Evolutionary conservation across 1,140 invertebrate species (phyloP), one percentile per base, ranked within the genome.

Genomic region (Hypothenemus hampei): DNA sequence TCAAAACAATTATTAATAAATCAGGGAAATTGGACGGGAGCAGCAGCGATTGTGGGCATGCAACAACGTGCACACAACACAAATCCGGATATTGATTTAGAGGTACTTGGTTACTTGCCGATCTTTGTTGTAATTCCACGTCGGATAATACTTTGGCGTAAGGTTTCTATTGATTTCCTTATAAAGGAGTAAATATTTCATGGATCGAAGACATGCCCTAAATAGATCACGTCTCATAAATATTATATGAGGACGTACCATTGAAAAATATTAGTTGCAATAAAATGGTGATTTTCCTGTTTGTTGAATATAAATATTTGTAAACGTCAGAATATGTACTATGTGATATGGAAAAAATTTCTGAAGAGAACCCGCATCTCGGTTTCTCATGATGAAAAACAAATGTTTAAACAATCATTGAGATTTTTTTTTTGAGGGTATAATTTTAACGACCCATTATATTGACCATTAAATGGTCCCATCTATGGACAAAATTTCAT

Each of bases 1-100:
- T 58, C 58, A 59, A 57, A 59, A 61, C 59, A 63, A 61, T 61
- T 61, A 61, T 61, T 61, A 61, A 61, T 61, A 61, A 61, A 63
- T 61, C 59, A 61, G 46, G 41, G 46, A 49, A 51, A 57, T n/a
- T 39, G 45, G 21, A 35, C 31, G 18, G 22, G 40, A 37, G 35
- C 35, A 49, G 39, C 26, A 37, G 48, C 43, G 54, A 48, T 52
- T 43, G 26, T 55, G 51, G 24, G 43, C 40, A 51, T 40, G 39
- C 26, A n/a, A n/a, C n/a, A n/a, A n/a, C n/a, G 35, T 37, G 15
- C 35, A 16, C 13, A 37, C 35, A 16, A 7, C 18, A 31, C 44
- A 57, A 33, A 18, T 15, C 22, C 40, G 40, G 26, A 45, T 51
- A 21, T 33, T 39, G 48, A 39, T 57, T 24, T n/a, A n/a, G n/a